These are phyloP conservation scores for Rambutsinella grinnellia DNA, from an alignment of 2,888 invertebrate genomes.

Conservation along the genomic window DNA sequence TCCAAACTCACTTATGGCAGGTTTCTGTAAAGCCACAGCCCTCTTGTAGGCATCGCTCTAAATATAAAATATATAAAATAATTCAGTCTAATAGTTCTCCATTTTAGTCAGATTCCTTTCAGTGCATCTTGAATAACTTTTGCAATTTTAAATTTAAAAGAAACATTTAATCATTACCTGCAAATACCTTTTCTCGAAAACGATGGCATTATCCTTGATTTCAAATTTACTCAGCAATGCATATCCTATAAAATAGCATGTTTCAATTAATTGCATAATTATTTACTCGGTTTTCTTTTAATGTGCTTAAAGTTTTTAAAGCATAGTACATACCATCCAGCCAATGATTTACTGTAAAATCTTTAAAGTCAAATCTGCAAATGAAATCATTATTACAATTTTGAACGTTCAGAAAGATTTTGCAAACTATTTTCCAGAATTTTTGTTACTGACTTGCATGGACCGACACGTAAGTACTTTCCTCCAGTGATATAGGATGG, in stretches of 20 bases:
- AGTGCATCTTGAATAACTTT: too few relatives aligned
- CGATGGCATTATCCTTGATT: conserved; percentile 62
- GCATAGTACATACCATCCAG: conserved; percentile 70
- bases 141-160: too few relatives aligned
- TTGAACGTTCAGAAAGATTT: too few relatives aligned
- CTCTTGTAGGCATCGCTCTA: conserved; percentile 70
- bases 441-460: too few relatives aligned
- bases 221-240: conserved; percentile 63
- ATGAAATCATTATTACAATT: too few relatives aligned
- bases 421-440: too few relatives aligned
- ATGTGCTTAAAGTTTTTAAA: background rate
- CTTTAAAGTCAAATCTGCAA: conserved; percentile 69
- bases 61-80: too few relatives aligned
- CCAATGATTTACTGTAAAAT: conserved; percentile 70
- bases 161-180: too few relatives aligned
- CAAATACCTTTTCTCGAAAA: conserved; percentile 69
- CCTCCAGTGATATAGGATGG: conserved; percentile 71
- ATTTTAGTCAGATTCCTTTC: too few relatives aligned
- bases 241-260: conserved; percentile 38
- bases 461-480: conserved; percentile 70
- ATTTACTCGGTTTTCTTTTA: background rate
- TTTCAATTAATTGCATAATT: background rate
- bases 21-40: conserved; percentile 69
- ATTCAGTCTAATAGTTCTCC: too few relatives aligned
- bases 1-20: conserved; percentile 71